phyloP scores from a whole-genome alignment of 2,888 invertebrate species.

The Rhabditoides inermis region DNA sequence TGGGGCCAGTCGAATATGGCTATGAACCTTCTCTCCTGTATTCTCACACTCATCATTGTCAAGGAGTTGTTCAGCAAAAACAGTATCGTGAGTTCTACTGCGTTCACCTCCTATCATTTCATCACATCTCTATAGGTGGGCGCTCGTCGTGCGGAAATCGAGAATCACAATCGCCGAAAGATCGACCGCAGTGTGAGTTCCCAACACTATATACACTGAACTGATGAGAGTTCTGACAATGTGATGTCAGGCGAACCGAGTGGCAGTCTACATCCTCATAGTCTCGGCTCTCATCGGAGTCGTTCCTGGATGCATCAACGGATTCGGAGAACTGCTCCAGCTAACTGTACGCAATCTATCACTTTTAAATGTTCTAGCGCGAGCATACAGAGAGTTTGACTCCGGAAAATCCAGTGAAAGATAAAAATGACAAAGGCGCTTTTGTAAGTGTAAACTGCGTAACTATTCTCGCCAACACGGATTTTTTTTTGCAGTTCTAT shows the following conservation, averaged over 20 bases:
- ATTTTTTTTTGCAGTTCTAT: too few species aligned
- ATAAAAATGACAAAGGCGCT: too few species aligned
- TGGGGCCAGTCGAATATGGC: slow-evolving; percentile 22
- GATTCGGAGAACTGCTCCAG: slow-evolving; percentile 11
- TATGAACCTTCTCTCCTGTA: slow-evolving; percentile 13
- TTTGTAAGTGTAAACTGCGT: too few species aligned
- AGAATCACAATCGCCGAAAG: slow-evolving; percentile 11
- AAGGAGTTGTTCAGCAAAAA: slow-evolving; percentile 1
- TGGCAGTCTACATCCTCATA: slow-evolving; percentile 19
- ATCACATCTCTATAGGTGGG: too few species aligned
- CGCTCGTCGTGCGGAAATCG: slow-evolving; percentile 8
- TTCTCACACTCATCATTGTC: slow-evolving; percentile 16
- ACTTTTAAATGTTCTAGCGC: too few species aligned
- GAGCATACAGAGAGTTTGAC: too few species aligned
- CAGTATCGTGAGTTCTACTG: too few species aligned
- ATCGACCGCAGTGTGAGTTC: slow-evolving; percentile 19
- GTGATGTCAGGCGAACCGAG: slow-evolving; percentile 17
- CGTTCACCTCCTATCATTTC: too few species aligned
- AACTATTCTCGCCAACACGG: too few species aligned
- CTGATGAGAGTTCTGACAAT: background rate
- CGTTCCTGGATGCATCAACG: slow-evolving; percentile 17
- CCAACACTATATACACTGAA: too few species aligned
- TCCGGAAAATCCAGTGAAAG: too few species aligned
- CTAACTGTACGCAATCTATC: slow-evolving; percentile 10
- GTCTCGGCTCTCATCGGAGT: slow-evolving; percentile 19